Percentiles rank a stretch among this genome's conserved stretches.
Conservation (phyloP, 2,113 vertebrate species). For the Mandrillus leucophaeus region DNA sequence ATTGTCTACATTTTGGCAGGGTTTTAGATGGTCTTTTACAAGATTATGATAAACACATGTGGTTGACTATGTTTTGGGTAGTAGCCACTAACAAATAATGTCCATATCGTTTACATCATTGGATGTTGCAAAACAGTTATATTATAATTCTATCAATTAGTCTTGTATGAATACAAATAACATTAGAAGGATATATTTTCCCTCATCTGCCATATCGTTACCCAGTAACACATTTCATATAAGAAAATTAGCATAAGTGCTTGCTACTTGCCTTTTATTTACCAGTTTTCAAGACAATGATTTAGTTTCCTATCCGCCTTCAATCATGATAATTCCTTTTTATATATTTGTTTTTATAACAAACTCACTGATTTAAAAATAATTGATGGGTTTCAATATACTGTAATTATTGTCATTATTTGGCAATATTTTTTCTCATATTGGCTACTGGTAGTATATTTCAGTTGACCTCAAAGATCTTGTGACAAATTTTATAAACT, state of each 20-base stretch:
- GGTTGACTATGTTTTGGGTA: not conserved
- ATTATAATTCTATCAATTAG: not conserved
- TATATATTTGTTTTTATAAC: not conserved
- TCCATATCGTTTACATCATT: not conserved
- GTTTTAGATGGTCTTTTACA: not conserved
- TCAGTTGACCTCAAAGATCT: not conserved
- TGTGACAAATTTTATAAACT: not conserved
- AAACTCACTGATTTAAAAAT: not conserved
- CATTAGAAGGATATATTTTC: not conserved
- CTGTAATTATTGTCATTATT: not conserved
- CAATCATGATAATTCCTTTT: not conserved
- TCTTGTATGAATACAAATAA: not conserved
- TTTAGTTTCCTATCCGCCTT: not conserved
- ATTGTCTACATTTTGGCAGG: not conserved
- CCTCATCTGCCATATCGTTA: too few relatives aligned
- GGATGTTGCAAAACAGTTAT: not conserved
- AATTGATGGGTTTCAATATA: not conserved
- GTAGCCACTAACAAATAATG: not conserved
- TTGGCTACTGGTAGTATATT: not conserved
- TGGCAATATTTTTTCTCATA: not conserved
- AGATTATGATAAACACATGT: not conserved
- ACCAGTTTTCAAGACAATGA: not conserved
- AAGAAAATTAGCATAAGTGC: not conserved
- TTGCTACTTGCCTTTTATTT: not conserved
- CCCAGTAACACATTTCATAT: not conserved